Percentiles rank a stretch among this genome's conserved stretches.
Evolutionary conservation across 2,113 vertebrate species (phyloP).

Genomic region (Saccopteryx bilineata): DNA sequence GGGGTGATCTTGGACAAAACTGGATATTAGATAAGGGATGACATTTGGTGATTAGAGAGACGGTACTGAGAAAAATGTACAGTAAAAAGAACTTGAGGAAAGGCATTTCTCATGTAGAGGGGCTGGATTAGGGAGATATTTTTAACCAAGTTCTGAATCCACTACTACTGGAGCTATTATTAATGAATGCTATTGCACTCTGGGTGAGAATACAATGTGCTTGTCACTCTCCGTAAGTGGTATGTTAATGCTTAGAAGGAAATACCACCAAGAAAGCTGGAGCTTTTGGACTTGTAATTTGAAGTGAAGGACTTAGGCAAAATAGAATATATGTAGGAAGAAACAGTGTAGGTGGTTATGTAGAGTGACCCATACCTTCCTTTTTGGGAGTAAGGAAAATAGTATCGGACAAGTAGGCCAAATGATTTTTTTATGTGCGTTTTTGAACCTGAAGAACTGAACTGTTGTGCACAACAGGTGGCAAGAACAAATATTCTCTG

Average conservation of each 20-base stretch:
- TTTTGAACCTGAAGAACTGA: conserved; percentile 59
- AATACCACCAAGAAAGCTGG: neutral
- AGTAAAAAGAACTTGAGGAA: neutral
- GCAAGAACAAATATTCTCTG: conserved; percentile 5
- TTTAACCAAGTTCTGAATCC: neutral
- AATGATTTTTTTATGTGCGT: neutral
- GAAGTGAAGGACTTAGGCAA: neutral
- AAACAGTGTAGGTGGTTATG: neutral
- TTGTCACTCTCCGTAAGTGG: neutral
- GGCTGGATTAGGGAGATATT: neutral
- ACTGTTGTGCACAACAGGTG: conserved; percentile 33
- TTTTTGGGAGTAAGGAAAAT: conserved; percentile 34
- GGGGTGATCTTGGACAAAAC: neutral
- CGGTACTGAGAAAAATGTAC: neutral
- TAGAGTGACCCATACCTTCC: neutral
- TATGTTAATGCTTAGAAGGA: neutral
- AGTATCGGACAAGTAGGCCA: neutral
- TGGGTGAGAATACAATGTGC: neutral
- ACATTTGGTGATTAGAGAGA: neutral
- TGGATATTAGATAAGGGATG: neutral
- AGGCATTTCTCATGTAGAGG: conserved; percentile 1
- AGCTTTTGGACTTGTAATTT: neutral
- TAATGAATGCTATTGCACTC: neutral
- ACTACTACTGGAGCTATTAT: neutral
- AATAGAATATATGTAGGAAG: neutral